Percentiles rank a stretch among this genome's conserved stretches.
phyloP scores from a whole-genome alignment of 2,797 vertebrate genomes.

The Lates japonicus region DNA sequence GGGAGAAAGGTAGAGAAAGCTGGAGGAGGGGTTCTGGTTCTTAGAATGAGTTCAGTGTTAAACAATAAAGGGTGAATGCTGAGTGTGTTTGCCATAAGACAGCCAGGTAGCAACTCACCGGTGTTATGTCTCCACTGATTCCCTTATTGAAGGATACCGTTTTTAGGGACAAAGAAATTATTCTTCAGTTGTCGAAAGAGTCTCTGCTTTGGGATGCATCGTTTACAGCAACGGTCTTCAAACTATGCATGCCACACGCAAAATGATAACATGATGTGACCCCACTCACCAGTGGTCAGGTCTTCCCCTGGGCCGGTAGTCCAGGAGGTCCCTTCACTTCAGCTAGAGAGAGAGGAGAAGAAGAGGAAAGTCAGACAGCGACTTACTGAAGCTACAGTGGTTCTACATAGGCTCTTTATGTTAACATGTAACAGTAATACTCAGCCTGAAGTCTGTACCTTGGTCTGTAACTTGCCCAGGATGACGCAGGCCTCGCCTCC shows the following conservation, averaged over 20 bases:
- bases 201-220: background rate
- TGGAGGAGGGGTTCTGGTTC: background rate
- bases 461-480: slow-evolving; percentile 95
- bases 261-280: slow-evolving; percentile 8
- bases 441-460: slow-evolving; percentile 84
- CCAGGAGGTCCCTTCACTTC: slow-evolving; percentile 94
- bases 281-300: slow-evolving; percentile 93
- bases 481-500: slow-evolving; percentile 97
- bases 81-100: slow-evolving; percentile 18
- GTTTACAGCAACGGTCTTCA: background rate
- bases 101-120: slow-evolving; percentile 83
- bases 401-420: background rate
- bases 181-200: background rate
- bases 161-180: background rate
- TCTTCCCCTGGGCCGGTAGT: slow-evolving; percentile 90
- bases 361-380: background rate
- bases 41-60: background rate
- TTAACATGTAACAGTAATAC: background rate
- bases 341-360: slow-evolving; percentile 82
- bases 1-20: background rate
- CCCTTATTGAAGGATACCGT: too few relatives aligned
- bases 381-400: background rate
- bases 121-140: slow-evolving; percentile 88
- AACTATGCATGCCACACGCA: background rate
- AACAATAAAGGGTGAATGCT: background rate